A percentile compares a stretch with the other conserved stretches of the same genome.
These are phyloP conservation scores for Paramormyrops kingsleyae DNA, from an alignment of 2,113 vertebrate species.

Conservation along the genomic window DNA sequence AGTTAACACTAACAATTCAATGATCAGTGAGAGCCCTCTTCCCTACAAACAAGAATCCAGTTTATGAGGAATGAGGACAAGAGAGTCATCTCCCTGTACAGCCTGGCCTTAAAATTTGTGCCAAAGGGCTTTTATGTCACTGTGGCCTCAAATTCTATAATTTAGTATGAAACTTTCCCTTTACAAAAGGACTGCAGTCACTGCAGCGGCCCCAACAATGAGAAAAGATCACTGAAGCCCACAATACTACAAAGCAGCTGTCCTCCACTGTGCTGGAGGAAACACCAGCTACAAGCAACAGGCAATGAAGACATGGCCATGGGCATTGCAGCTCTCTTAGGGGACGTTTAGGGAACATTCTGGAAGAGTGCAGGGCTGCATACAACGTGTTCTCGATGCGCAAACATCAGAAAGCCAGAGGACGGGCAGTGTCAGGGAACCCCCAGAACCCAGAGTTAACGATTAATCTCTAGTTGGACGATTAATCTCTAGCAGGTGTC, in stretches of 20 bases:
- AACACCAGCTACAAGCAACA: not conserved
- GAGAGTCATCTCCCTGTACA: not conserved
- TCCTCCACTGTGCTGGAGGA: not conserved
- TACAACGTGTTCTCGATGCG: not conserved
- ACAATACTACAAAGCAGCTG: not conserved
- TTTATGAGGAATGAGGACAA: not conserved
- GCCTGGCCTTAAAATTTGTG: not conserved
- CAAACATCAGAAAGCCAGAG: not conserved
- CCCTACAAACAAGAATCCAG: not conserved
- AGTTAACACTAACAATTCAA: not conserved
- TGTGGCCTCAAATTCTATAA: not conserved
- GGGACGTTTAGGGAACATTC: not conserved
- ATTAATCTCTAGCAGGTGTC: not conserved
- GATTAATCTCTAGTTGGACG: not conserved
- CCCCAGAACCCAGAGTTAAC: not conserved
- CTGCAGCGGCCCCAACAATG: not conserved
- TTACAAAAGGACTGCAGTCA: not conserved
- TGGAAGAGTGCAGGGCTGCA: not conserved
- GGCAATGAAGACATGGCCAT: not conserved
- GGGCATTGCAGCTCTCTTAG: not conserved
- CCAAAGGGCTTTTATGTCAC: not conserved
- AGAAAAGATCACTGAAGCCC: not conserved
- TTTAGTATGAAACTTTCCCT: not conserved
- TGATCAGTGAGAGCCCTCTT: not conserved
- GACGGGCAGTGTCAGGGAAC: not conserved